Percentiles rank a stretch among this genome's conserved stretches.
These are phyloP conservation scores for Zoanthus solanderi DNA, from an alignment of 92 coral and sea anemone genomes.

Conservation along the genomic window DNA sequence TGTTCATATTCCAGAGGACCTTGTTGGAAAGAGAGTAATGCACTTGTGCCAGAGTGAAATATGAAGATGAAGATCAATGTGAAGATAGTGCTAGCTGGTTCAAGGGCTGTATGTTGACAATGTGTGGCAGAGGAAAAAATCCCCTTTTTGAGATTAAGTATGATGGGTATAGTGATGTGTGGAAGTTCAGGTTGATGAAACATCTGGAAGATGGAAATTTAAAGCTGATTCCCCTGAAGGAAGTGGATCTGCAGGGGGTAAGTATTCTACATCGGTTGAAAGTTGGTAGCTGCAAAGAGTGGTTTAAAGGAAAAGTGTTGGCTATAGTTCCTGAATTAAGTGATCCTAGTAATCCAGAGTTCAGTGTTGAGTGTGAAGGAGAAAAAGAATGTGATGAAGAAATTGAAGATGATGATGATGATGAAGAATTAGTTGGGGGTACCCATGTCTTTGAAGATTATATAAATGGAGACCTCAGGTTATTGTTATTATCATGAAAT, in stretches of 20 bases:
- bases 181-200: conserved; percentile 20
- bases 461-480: conserved; percentile 29
- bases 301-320: conserved; percentile 30
- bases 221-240: conserved; percentile 4
- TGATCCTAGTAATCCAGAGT: conserved; percentile 18
- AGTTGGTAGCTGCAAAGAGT: conserved; percentile 21
- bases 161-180: conserved; percentile 12
- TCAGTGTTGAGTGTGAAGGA: conserved; percentile 26
- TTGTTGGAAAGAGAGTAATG: conserved; percentile 32
- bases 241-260: conserved; percentile 4
- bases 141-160: conserved; percentile 15
- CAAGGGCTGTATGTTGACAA: conserved; percentile 25
- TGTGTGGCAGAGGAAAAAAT: conserved; percentile 9
- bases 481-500: neutral
- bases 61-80: conserved; percentile 17
- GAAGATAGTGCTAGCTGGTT: conserved; percentile 38
- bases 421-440: neutral
- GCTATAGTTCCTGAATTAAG: neutral
- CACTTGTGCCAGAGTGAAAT: conserved; percentile 10
- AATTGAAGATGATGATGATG: conserved; percentile 9
- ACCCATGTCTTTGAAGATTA: conserved; percentile 29
- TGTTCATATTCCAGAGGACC: conserved; percentile 38
- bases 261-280: conserved; percentile 11
- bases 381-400: conserved; percentile 8
- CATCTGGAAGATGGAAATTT: conserved; percentile 31